Base-by-base conservation (phyloP, 1,140 invertebrate species). In the Bombus superbus region DNA sequence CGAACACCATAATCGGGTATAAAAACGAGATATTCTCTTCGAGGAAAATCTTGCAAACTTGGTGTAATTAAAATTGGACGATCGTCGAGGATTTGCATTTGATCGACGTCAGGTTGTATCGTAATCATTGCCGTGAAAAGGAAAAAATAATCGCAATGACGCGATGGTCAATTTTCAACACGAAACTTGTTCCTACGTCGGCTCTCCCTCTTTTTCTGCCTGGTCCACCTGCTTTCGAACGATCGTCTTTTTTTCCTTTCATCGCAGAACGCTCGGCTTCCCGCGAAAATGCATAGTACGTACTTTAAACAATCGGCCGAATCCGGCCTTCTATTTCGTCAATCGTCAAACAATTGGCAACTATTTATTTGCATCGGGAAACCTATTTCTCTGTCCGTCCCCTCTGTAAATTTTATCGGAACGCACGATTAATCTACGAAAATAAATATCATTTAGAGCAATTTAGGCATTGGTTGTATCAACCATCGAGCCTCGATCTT, bases 191-290 rank as follows among this genome's bases (percentile, higher is more conserved):
- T 85, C 64, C 79, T 76, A 75, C 88, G 71, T 85, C 79, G 77
- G 64, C 86, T 75, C 86, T 88, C 89, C 88, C 86, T 88, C 76
- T 57, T 66, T 88, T 76, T 81, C 83, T 78, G 75, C 35, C 62
- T 86, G 84, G 79, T 88, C 62, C 86, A 86, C 86, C 86, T 89
- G 87, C 88, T 92, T 85, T 87, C 77, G 79, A 82, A 77, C 79
- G 89, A 85, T 86, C 88, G 76, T 85, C 87, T 84, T 85, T 84
- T 77, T 79, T 86, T 35, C 59, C 62, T 79, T 47, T 66, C 81
- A 76, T 47, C 89, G 78, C 88, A 47, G 69, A 90, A 85, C 79
- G 71, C 79, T 69, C 15, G 62, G 59, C 86, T 83, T 84, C 72
- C 80, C 88, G 85, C 85, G 82, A 89, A 89, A 89, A 89, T 80